Percentiles rank a stretch among this genome's conserved stretches.
Conservation (phyloP, 2,113 vertebrate genomes). For the Pseudonaja textilis region DNA sequence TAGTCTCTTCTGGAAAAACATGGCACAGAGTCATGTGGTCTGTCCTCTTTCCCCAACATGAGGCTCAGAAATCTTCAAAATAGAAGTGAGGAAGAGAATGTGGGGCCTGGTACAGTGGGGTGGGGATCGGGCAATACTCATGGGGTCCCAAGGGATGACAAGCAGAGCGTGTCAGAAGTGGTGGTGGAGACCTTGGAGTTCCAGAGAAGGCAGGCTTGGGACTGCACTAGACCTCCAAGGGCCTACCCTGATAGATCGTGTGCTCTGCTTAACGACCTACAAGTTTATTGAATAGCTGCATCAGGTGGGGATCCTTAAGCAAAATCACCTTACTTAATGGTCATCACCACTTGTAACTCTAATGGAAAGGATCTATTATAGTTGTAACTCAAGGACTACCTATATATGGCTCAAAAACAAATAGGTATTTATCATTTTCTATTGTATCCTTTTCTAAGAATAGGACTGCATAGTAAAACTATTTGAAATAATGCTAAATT, state of each 20-base stretch:
- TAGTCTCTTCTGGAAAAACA: not conserved
- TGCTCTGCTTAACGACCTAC: not conserved
- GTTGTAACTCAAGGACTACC: not conserved
- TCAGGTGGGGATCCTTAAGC: not conserved
- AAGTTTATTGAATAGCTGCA: not conserved
- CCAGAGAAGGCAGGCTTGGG: not conserved
- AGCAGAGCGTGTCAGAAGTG: not conserved
- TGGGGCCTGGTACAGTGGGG: not conserved
- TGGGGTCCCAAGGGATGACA: not conserved
- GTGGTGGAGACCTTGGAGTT: not conserved
- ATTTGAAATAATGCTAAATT: not conserved
- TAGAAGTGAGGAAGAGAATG: not conserved
- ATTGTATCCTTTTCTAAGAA: not conserved
- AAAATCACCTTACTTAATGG: not conserved
- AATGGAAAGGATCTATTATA: not conserved
- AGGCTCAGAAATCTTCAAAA: not conserved
- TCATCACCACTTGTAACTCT: not conserved
- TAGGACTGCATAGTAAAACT: not conserved
- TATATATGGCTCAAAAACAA: not conserved
- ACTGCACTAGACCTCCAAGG: not conserved
- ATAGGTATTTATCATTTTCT: not conserved
- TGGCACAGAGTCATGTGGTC: not conserved
- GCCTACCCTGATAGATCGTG: not conserved
- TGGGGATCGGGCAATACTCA: not conserved
- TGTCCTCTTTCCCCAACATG: not conserved